Base-by-base conservation (phyloP, 1,140 invertebrate genomes). In the Nebria ingens region DNA sequence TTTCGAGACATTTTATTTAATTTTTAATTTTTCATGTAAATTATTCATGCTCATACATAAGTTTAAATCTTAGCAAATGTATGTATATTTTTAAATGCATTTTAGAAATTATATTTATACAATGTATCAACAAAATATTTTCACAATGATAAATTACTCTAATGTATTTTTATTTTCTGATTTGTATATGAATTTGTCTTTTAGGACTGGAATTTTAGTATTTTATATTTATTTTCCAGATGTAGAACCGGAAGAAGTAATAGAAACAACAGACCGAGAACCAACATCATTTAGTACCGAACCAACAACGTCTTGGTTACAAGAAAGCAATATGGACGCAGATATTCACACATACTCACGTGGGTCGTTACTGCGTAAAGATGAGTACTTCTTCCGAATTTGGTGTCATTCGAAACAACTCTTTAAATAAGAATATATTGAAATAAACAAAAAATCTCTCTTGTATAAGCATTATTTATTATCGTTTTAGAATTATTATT, bases 321-420 rank as follows among this genome's bases (percentile, higher is more conserved):
- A 88, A 45, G 89, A 93, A 57, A 84, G 89, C 61, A 88, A 89
- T 60, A 92, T 94, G 88, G 91, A 94, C 69, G 91, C 91, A 0
- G 90, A 93, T 62, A 93, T 95, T 61, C 80, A 84, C 58, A 88
- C 87, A 21, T 94, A 94, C 71, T 86, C 91, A 1, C 81, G 86
- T 58, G 85, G 86, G 38, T 84, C 84, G 52, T 75, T 94, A 15
- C 75, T 93, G 9, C 77, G 87, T 58, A 80, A 84, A 64, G 89
- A 93, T 66, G 92, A 95, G 75, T 95, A 95, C 74, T 95, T 94
- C 83, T 95, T 95, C 82, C 80, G 87, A 58, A 88, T 95, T 71
- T 92, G 88, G 87, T 84, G 85, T 71, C 87, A 90, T 63, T 86
- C 87, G 52, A 85, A 85, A 62, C 82, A 88, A 69, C 75, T 91